Percentiles rank a stretch among this genome's conserved stretches.
These are phyloP conservation scores for Mylabris sibirica DNA, from an alignment of 2,888 invertebrate species.

Conservation along the genomic window DNA sequence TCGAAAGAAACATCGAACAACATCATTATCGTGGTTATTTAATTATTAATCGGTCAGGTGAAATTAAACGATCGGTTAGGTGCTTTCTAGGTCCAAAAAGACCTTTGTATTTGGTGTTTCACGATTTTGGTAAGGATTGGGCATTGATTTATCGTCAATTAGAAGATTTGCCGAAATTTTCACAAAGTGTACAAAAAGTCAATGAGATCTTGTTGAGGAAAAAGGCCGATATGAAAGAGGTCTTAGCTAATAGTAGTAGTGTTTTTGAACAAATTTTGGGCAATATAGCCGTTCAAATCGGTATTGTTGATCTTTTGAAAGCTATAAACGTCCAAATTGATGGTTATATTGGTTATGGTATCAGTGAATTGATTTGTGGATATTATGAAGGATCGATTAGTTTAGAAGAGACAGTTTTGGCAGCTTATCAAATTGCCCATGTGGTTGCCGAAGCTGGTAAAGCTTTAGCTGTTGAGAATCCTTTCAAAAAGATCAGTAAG, in stretches of 20 bases:
- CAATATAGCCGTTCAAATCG: conserved; percentile 77
- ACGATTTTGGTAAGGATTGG: conserved; percentile 94
- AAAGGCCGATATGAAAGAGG: conserved; percentile 36
- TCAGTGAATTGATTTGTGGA: conserved; percentile 89
- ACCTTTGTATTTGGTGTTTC: conserved; percentile 71
- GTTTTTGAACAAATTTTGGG: conserved; percentile 81
- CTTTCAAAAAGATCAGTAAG: conserved; percentile 7
- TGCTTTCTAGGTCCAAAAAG: conserved; percentile 12
- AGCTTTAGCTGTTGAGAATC: conserved; percentile 1
- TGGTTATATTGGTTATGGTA: conserved; percentile 72
- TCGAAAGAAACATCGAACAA: conserved; percentile 43
- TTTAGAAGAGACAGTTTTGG: conserved; percentile 76
- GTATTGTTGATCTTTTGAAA: conserved; percentile 62
- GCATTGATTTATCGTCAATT: conserved; percentile 81
- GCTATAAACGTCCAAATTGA: conserved; percentile 57
- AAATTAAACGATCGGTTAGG: conserved; percentile 34
- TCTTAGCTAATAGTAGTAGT: conserved; percentile 47
- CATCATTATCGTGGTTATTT: conserved; percentile 11
- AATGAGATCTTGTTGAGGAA: conserved; percentile 34
- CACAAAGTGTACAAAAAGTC: conserved; percentile 69
- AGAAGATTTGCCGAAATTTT: conserved; percentile 77
- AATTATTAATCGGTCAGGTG: conserved; percentile 58
- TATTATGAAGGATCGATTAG: conserved; percentile 90
- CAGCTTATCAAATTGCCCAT: background rate
- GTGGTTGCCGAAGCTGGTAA: background rate